Evolutionary conservation across 23 tunicate genomes (phyloP).

Genomic region (Styela clava): DNA sequence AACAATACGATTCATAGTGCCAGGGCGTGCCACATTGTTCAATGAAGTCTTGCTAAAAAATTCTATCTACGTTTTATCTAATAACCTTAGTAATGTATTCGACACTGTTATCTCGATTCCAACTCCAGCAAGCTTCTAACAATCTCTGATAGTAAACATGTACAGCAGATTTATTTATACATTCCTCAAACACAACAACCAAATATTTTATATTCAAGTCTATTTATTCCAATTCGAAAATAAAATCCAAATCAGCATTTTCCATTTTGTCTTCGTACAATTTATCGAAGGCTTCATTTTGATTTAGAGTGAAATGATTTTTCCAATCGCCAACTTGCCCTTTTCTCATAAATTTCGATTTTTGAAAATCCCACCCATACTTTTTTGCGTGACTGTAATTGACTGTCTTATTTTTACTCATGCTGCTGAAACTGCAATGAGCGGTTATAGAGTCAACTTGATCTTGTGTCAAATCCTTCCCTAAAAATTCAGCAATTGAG

Average conservation of each 20-base stretch:
- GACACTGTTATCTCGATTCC: no score
- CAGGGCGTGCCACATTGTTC: no score
- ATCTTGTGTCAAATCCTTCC: background rate
- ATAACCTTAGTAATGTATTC: no score
- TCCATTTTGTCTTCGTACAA: slow-evolving; percentile 6
- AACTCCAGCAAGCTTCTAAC: no score
- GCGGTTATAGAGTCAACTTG: background rate
- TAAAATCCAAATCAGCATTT: background rate
- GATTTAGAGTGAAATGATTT: slow-evolving; percentile 20
- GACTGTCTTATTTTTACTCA: slow-evolving; percentile 10
- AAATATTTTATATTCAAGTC: no score
- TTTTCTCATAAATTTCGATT: slow-evolving; percentile 17
- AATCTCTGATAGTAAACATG: no score
- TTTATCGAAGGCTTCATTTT: slow-evolving; percentile 6
- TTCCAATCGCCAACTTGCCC: slow-evolving; percentile 23
- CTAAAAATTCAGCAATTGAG: background rate
- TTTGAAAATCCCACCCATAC: background rate
- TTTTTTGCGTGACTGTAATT: background rate
- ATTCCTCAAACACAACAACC: no score
- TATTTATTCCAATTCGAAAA: background rate
- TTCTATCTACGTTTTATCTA: no score
- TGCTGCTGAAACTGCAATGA: slow-evolving; percentile 9
- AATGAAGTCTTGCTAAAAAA: no score
- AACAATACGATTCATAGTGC: no score
- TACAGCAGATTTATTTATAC: no score